Base-by-base conservation (phyloP, 2,888 invertebrate genomes). In the Synergus gifuensis region DNA sequence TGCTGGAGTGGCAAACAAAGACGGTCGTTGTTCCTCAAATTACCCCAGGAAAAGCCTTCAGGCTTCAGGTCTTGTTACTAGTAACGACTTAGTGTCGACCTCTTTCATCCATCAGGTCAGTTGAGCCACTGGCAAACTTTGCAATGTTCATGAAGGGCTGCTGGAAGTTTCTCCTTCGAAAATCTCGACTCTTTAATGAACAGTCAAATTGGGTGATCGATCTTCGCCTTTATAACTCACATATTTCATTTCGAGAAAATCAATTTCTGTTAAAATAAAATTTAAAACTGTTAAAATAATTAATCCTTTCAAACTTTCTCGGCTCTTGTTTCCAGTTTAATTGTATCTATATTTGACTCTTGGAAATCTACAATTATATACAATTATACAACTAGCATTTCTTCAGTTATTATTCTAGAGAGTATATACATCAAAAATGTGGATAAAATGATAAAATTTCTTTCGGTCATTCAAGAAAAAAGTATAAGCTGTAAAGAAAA, bases 141-240 rank as follows among this genome's bases (percentile, higher is more conserved):
- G 66, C 42, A 66, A 66, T 44, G 18, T 66, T 66, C 66, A 66
- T 66, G 42, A 66, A 66, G 42, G n/a, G 40, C 12, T 66, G 66
- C 42, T 66, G 42, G n/a, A n/a, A 18, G 12, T 42, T 42, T 44
- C 42, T 11, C 66, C 18, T 12, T 14, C 1, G 66, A 66, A 66
- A 66, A 66, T 66, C 18, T 66, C 9, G 12, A 44, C 18, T 18
- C 66, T 42, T 40, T 66, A 44, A 66, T 66, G 66, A 66, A 66
- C 18, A 42, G 18, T 42, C 40, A 66, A 18, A 40, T 66, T 66
- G 42, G 42, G n/a, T 66, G 66, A 66, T 66, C 66, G 66, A 66
- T 66, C 42, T 66, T 40, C 40, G 42, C 18, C 18, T 66, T 44
- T 42, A 16, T 40, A 44, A 44, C 66, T 66, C 40, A 4, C 18